Evolutionary conservation across 2,797 vertebrate genomes (phyloP).

Genomic region (Chlorospingus semifuscus): DNA sequence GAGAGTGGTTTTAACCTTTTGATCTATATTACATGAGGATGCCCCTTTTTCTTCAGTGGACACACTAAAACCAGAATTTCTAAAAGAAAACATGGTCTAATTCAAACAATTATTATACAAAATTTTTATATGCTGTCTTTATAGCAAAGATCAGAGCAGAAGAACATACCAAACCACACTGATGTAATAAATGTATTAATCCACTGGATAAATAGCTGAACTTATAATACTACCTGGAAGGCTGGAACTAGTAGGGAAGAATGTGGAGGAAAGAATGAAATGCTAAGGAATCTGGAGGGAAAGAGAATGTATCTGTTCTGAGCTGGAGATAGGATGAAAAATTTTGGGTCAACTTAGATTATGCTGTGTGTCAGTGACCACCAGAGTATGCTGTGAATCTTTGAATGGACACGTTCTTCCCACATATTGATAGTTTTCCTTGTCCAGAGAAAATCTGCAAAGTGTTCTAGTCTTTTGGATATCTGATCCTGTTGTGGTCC

Average conservation of each 20-base stretch:
- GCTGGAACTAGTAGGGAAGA: not conserved
- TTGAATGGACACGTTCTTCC: not conserved
- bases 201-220: not conserved
- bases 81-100: not conserved
- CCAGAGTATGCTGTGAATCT: constrained; percentile 40
- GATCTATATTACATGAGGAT: not conserved
- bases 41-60: not conserved
- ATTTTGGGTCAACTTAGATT: not conserved
- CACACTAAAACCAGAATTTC: not conserved
- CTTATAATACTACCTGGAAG: not conserved
- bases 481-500: not conserved
- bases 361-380: not conserved
- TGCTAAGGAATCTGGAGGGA: not conserved
- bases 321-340: not conserved
- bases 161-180: not conserved
- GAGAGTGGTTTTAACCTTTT: not conserved
- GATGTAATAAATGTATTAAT: not conserved
- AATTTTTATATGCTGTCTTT: not conserved
- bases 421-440: not conserved
- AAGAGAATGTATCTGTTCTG: not conserved
- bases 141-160: not conserved
- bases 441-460: not conserved
- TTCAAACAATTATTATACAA: not conserved
- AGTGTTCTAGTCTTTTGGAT: not conserved
- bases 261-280: not conserved